These are phyloP conservation scores for Dendrolimus kikuchii DNA, from an alignment of 1,140 invertebrate genomes.

Conservation along the genomic window DNA sequence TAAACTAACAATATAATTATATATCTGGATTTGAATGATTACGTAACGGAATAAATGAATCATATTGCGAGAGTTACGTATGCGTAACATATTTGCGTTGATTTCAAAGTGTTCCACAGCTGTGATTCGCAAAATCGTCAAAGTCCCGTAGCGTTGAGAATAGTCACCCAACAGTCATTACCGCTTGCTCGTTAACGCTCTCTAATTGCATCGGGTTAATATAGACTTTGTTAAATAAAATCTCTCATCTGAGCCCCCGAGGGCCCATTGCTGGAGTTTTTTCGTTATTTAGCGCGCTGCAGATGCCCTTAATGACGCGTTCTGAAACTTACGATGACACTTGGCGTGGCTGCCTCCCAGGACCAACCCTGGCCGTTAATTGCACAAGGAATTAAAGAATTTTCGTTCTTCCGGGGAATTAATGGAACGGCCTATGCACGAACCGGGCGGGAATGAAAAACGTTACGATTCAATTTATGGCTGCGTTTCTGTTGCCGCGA, in stretches of 20 bases:
- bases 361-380: slow-evolving; percentile 52
- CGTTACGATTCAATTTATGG: slow-evolving; percentile 6
- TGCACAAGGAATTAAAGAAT: slow-evolving; percentile 66
- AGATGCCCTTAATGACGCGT: slow-evolving; percentile 70
- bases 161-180: slow-evolving; percentile 58
- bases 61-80: background rate
- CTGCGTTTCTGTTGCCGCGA: too few relatives aligned
- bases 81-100: background rate
- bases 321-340: slow-evolving; percentile 71
- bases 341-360: slow-evolving; percentile 45
- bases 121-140: background rate
- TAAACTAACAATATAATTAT: too few relatives aligned
- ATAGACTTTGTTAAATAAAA: slow-evolving; percentile 73
- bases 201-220: slow-evolving; percentile 71
- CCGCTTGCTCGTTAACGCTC: slow-evolving; percentile 66
- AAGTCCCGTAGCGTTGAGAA: slow-evolving; percentile 25
- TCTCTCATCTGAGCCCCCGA: slow-evolving; percentile 49
- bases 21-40: too few relatives aligned
- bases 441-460: slow-evolving; percentile 14
- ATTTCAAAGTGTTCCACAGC: background rate
- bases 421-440: slow-evolving; percentile 48
- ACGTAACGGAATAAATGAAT: too few relatives aligned
- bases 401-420: slow-evolving; percentile 45
- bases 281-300: slow-evolving; percentile 67
- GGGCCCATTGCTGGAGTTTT: slow-evolving; percentile 32